Evolutionary conservation across 1,140 invertebrate genomes (phyloP), one percentile per base, ranked within the genome.

Genomic region (Samia ricini): DNA sequence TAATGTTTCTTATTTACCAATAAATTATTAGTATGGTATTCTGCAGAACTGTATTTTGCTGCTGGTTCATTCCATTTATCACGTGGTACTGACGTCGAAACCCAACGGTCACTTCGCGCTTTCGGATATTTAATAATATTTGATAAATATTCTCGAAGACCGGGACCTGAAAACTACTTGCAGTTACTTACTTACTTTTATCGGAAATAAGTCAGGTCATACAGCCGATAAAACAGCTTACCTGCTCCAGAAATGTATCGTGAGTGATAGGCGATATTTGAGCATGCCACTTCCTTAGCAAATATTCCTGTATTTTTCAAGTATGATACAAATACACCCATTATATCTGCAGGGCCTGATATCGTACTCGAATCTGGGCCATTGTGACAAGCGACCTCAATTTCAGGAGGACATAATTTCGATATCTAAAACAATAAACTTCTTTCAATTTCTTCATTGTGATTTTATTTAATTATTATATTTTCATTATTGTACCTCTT

Each of bases 11-110:
- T 48, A 29, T 23, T 24, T 56, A 63, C 65, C 20, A 67, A 29
- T 24, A 67, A 33, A 23, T 98, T 98, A 79, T 98, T 98, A 0
- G 96, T 97, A 75, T 97, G 96, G 77, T 99, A 99, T 68, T 96
- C 95, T 1, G 97, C 94, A 0, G 96, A 98, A 0, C 94, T 97
- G 18, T 92, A 83, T 61, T 93, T 91, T 0, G 94, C 93, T 0
- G 92, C 71, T 0, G 93, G 83, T 1, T 92, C 89, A 10, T 93
- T 90, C 97, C 96, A 98, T 22, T 88, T 83, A 21, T 24, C 61
- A 74, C 95, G 93, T 0, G 94, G 93, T 48, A 97, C 94, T 2
- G 97, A 98, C 0, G 96, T 94, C 74, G 95, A 96, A 0, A 98
- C 82, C 97, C 97, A 98, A 69, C 94, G 95, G 0, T 85, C 69